Evolutionary conservation across 1,140 invertebrate species (phyloP).

Genomic region (Diorhabda sublineata): DNA sequence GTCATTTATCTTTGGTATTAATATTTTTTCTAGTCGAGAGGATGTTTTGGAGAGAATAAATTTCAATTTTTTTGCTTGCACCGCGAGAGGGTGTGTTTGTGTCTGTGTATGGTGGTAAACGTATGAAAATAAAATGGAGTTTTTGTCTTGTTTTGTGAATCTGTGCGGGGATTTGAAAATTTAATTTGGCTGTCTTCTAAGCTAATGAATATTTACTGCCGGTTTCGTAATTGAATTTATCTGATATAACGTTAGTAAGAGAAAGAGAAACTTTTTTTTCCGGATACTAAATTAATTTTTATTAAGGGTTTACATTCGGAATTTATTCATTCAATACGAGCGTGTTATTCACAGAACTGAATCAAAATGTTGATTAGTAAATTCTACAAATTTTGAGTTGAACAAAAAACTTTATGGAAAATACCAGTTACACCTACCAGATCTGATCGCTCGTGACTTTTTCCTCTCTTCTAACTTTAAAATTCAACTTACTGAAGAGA

Average conservation of each 20-base stretch:
- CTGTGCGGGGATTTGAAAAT: slow-evolving; percentile 1
- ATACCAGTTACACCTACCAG: no score
- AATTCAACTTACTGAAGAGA: no score
- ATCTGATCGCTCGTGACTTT: no score
- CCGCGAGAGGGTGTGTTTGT: not conserved
- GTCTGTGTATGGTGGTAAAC: not conserved
- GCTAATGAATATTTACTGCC: slow-evolving; percentile 1
- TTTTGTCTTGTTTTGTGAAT: slow-evolving; percentile 11
- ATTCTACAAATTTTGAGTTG: no score
- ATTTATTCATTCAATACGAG: no score
- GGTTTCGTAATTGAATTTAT: not conserved
- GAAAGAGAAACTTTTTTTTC: no score
- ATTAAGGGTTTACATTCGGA: no score
- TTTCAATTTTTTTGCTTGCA: slow-evolving; percentile 15
- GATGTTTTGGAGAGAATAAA: slow-evolving; percentile 9
- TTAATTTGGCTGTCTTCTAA: slow-evolving; percentile 6
- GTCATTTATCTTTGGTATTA: slow-evolving; percentile 19
- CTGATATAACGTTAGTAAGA: not conserved
- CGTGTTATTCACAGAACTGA: no score
- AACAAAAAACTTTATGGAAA: no score
- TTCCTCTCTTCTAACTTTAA: no score
- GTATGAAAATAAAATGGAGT: slow-evolving; percentile 9
- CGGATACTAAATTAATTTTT: no score
- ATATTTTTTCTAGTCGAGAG: slow-evolving; percentile 11
- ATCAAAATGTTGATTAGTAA: no score